phyloP scores from a whole-genome alignment of 2,113 vertebrate genomes.

The Bombycilla garrulus region DNA sequence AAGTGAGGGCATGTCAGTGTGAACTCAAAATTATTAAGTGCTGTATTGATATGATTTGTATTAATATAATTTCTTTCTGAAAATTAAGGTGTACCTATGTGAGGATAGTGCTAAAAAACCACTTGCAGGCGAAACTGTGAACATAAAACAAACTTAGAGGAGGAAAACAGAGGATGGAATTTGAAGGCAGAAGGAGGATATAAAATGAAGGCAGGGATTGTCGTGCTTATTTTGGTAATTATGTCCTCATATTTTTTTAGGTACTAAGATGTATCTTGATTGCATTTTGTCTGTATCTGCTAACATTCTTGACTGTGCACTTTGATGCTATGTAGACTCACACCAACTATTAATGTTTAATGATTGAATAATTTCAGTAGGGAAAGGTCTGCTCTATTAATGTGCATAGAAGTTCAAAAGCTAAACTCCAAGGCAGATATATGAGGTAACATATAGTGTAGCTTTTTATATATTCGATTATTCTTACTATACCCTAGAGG shows the following conservation, averaged over 20 bases:
- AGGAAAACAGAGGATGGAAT: not conserved
- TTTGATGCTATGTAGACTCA: not conserved
- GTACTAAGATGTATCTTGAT: not conserved
- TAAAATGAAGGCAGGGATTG: not conserved
- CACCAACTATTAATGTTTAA: slow-evolving; percentile 1
- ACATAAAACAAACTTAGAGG: not conserved
- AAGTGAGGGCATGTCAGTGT: not conserved
- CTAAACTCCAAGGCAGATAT: slow-evolving; percentile 27
- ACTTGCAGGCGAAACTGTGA: not conserved
- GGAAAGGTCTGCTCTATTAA: not conserved
- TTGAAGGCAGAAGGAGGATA: not conserved
- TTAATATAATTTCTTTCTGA: not conserved
- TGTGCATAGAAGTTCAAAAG: not conserved
- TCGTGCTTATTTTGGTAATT: not conserved
- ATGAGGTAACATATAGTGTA: slow-evolving; percentile 42
- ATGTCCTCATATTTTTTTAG: not conserved
- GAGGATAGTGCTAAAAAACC: not conserved
- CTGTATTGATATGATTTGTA: not conserved
- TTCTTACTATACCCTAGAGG: slow-evolving; percentile 8
- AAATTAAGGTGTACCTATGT: not conserved
- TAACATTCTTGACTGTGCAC: not conserved
- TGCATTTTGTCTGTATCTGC: not conserved
- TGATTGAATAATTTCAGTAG: slow-evolving; percentile 17
- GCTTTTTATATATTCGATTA: slow-evolving; percentile 21
- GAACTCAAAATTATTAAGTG: not conserved